Evolutionary conservation across 2,113 vertebrate genomes (phyloP), one percentile per base, ranked within the genome.

Genomic region (Mohoua ochrocephala): DNA sequence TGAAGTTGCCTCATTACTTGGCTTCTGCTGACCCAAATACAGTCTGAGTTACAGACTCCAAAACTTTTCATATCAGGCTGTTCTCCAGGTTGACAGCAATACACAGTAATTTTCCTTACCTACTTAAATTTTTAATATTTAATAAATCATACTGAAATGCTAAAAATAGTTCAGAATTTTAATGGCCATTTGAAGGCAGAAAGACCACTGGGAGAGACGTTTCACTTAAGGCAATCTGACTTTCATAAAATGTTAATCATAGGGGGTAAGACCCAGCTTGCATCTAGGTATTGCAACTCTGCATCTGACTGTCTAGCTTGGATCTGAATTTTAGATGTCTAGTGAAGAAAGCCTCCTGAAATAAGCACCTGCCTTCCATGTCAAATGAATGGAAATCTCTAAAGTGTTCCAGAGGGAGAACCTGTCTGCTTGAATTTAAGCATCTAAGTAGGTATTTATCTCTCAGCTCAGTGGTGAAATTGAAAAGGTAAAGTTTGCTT

Each of bases 231-330:
- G 20, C 52, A 35, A 67, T 89, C 54, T 61, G 67, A 16, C 81
- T 83, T 85, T 50, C 70, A 93, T 91, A n/a, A 93, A 91, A 95
- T 63, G 81, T 94, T 95, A 89, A 91, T 87, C 67, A 59, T 10
- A 35, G 53, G 15, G 33, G 30, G 37, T 86, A 75, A 76, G 68
- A 93, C 39, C 27, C n/a, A 67, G 39, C 35, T 90, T 91, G 26
- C 26, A 31, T 93, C 54, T 89, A 28, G 3, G 3, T 85, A 64
- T 83, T 90, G 41, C 59, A 80, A n/a, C n/a, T 87, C 57, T 92
- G 20, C 54, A 69, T 83, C 61, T 91, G 59, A 37, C 71, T 71
- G 2, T 87, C 53, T 84, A 39, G 37, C 17, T 45, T 60, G 22
- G 37, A 93, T 75, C 77, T 94, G 63, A 87, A 90, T 83, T 92